Conservation (phyloP, 2,888 invertebrate species). For the Pseudoips prasinana region DNA sequence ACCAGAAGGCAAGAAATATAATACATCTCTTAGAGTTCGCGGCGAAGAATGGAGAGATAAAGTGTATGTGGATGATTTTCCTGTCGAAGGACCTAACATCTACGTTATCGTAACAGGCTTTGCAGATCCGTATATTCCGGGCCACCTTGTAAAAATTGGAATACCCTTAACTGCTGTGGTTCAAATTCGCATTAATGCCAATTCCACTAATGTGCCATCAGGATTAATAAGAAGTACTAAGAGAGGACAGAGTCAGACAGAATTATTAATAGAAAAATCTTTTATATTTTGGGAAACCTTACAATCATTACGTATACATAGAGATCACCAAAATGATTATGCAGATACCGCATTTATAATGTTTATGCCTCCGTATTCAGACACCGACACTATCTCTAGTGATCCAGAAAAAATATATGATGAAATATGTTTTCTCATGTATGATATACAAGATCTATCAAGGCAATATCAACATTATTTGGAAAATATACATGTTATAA, state of each 20-base stretch:
- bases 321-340: constrained; percentile 47
- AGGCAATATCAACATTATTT: constrained; percentile 73
- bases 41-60: constrained; percentile 81
- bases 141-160: constrained; percentile 57
- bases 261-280: constrained; percentile 53
- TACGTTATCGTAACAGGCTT: constrained; percentile 80
- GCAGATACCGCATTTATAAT: constrained; percentile 69
- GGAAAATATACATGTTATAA: constrained; percentile 64
- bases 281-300: constrained; percentile 64
- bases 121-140: constrained; percentile 54
- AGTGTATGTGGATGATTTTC: constrained; percentile 77
- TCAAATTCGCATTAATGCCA: constrained; percentile 63
- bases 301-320: constrained; percentile 55
- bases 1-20: constrained; percentile 64
- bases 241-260: constrained; percentile 65
- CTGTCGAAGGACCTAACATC: constrained; percentile 75
- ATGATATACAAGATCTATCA: constrained; percentile 77
- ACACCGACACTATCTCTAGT: constrained; percentile 49
- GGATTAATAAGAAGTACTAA: constrained; percentile 50
- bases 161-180: constrained; percentile 64
- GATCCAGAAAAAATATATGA: constrained; percentile 72
- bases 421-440: constrained; percentile 72
- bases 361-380: constrained; percentile 66
- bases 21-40: constrained; percentile 69
- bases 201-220: constrained; percentile 46